phyloP scores from a whole-genome alignment of 2,888 invertebrate genomes.

The Iselma pallidipennis region DNA sequence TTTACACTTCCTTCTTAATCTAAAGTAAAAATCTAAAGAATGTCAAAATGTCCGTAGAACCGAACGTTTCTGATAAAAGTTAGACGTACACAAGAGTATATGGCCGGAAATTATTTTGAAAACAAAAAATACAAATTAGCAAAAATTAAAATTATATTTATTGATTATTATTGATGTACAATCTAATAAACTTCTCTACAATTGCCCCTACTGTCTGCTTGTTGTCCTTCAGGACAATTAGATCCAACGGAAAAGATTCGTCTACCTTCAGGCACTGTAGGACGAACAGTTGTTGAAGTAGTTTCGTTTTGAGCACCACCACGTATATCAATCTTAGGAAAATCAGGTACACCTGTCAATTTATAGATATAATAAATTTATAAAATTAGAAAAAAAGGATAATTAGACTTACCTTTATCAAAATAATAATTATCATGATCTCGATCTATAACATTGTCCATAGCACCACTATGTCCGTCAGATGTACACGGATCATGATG shows the following conservation, averaged over 20 bases:
- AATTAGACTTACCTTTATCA: neutral
- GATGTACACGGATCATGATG: neutral
- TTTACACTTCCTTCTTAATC: no score
- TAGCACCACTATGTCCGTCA: neutral
- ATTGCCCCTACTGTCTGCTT: conserved; percentile 15
- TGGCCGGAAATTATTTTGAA: no score
- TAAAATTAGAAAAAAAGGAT: neutral
- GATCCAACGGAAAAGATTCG: conserved; percentile 10
- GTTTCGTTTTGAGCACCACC: neutral
- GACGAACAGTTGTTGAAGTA: neutral
- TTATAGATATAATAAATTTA: neutral
- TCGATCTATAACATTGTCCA: neutral
- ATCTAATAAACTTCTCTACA: conserved; percentile 16
- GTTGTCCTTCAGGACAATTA: conserved; percentile 18
- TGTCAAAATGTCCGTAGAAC: no score
- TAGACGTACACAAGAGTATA: no score
- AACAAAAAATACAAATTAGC: neutral
- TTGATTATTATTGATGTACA: neutral
- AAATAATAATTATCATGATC: no score
- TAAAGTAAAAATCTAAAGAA: no score
- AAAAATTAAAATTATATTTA: neutral
- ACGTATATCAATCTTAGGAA: neutral
- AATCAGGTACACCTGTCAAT: neutral
- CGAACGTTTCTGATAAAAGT: no score
- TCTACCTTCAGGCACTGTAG: conserved; percentile 5